Conservation (phyloP, 2,797 vertebrate genomes). For the Calcarius lapponicus region DNA sequence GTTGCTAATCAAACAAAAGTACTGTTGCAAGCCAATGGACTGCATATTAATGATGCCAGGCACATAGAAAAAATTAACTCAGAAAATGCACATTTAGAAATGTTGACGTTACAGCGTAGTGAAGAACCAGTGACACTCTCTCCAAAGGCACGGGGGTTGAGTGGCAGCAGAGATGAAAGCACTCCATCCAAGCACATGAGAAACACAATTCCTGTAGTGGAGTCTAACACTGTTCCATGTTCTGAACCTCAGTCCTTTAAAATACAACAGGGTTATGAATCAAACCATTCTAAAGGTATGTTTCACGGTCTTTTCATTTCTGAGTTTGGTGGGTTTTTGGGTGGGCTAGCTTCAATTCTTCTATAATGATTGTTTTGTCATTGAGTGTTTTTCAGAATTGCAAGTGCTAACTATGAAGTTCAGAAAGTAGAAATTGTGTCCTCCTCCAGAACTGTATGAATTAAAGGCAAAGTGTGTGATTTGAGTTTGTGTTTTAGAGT, state of each 20-base stretch:
- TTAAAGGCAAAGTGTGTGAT: not conserved
- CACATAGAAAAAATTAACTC: slow-evolving; percentile 9
- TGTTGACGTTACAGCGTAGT: not conserved
- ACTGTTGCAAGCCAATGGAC: slow-evolving; percentile 53
- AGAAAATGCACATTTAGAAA: slow-evolving; percentile 21
- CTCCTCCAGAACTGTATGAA: not conserved
- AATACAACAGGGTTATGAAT: slow-evolving; percentile 60
- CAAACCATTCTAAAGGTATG: slow-evolving; percentile 72
- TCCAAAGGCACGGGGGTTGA: slow-evolving; percentile 41
- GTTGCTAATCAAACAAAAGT: slow-evolving; percentile 61
- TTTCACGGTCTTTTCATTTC: not conserved
- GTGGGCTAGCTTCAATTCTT: not conserved
- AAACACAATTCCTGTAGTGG: slow-evolving; percentile 37
- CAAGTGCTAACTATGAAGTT: not conserved
- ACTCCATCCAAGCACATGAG: not conserved
- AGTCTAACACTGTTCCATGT: slow-evolving; percentile 53
- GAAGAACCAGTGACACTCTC: slow-evolving; percentile 18
- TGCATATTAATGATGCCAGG: not conserved
- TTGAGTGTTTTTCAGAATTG: not conserved
- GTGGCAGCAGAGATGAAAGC: slow-evolving; percentile 25
- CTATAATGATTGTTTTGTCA: not conserved
- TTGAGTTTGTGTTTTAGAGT: not conserved
- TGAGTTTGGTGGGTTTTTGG: not conserved
- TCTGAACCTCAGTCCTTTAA: slow-evolving; percentile 60
- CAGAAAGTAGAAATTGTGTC: not conserved